Evolutionary conservation across 1,140 invertebrate genomes (phyloP).

Genomic region (Bombyx mandarina): DNA sequence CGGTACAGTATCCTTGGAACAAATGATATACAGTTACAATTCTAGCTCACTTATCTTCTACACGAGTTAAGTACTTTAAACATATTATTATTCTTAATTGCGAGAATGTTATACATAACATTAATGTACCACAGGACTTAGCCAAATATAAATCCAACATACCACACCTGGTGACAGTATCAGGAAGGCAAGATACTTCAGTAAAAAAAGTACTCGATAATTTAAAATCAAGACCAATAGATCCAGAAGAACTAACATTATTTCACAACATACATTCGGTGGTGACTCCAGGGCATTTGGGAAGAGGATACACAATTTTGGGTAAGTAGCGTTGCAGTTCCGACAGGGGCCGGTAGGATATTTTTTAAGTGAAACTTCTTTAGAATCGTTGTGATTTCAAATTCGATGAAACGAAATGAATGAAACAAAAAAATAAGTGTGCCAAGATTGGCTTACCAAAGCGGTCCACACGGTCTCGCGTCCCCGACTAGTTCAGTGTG

Average conservation of each 20-base stretch:
- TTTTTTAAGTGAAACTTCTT: slow-evolving; percentile 10
- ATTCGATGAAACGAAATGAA: slow-evolving; percentile 13
- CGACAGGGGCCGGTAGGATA: too few species aligned
- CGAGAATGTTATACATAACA: slow-evolving; percentile 56
- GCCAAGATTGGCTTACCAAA: slow-evolving; percentile 67
- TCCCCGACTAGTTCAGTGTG: too few species aligned
- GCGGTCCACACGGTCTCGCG: slow-evolving; percentile 35
- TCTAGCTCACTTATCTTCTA: neutral
- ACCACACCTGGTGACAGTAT: slow-evolving; percentile 10
- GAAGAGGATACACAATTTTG: too few species aligned
- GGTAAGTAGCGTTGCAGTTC: too few species aligned
- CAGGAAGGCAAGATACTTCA: too few species aligned
- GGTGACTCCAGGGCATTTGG: too few species aligned
- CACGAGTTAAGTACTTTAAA: slow-evolving; percentile 51
- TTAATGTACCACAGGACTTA: slow-evolving; percentile 18
- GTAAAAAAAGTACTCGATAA: too few species aligned
- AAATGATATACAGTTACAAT: neutral
- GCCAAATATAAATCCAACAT: slow-evolving; percentile 21
- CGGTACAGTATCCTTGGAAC: neutral
- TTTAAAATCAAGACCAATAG: too few species aligned
- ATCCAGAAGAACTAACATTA: too few species aligned
- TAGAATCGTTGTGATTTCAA: slow-evolving; percentile 19
- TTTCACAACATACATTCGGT: too few species aligned
- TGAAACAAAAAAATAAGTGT: slow-evolving; percentile 18
- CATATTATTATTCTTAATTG: slow-evolving; percentile 73